These are phyloP conservation scores for Xylocopa sonorina DNA, from an alignment of 1,140 invertebrate species.

Conservation along the genomic window DNA sequence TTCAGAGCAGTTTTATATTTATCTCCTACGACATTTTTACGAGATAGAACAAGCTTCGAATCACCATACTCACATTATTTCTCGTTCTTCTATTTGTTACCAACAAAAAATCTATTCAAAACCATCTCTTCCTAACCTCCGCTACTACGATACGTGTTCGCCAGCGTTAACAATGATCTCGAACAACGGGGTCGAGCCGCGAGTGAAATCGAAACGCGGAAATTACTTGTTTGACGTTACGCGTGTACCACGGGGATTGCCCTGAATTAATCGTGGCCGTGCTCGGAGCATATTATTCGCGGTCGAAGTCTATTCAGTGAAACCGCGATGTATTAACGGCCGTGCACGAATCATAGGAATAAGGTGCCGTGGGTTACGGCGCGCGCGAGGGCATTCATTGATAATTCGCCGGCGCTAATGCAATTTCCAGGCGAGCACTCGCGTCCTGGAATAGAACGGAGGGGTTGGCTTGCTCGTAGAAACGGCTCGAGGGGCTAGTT, in stretches of 20 bases:
- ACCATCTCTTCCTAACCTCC: no score
- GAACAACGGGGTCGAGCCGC: background rate
- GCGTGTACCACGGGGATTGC: no score
- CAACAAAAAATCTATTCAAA: no score
- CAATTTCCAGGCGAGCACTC: constrained; percentile 47
- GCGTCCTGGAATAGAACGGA: constrained; percentile 40
- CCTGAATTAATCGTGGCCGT: background rate
- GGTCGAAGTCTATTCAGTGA: background rate
- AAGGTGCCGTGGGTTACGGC: background rate
- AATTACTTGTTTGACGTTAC: background rate
- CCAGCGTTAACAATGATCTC: no score
- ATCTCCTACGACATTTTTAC: no score
- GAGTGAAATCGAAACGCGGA: background rate
- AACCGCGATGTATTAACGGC: background rate
- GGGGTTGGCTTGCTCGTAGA: constrained; percentile 24
- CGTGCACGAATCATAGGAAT: background rate
- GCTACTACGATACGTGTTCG: no score
- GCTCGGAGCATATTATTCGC: background rate
- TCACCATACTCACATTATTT: no score
- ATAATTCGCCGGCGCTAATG: constrained; percentile 59
- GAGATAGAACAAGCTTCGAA: no score
- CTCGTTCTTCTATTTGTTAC: no score
- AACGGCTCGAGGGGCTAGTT: constrained; percentile 26
- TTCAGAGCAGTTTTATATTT: no score
- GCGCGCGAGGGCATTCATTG: constrained; percentile 49